phyloP scores from a whole-genome alignment of 2,888 invertebrate genomes.

The Listrodromus nycthemerus region DNA sequence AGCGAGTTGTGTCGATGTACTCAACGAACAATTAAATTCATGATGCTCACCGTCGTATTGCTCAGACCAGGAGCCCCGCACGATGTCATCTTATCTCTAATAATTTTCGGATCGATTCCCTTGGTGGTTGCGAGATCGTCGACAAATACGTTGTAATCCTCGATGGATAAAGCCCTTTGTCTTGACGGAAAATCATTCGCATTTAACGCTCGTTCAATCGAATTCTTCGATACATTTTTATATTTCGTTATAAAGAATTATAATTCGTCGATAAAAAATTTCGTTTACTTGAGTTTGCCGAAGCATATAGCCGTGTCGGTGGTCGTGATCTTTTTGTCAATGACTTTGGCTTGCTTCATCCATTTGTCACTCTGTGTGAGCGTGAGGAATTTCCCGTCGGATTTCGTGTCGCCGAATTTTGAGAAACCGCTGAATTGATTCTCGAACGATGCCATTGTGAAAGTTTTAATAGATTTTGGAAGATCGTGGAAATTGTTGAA shows the following conservation, averaged over 20 bases:
- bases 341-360: slow-evolving; percentile 85
- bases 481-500: not conserved
- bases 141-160: slow-evolving; percentile 83
- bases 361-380: slow-evolving; percentile 85
- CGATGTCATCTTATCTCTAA: slow-evolving; percentile 80
- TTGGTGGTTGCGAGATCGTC: slow-evolving; percentile 83
- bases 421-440: slow-evolving; percentile 78
- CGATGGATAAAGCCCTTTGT: slow-evolving; percentile 78
- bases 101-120: slow-evolving; percentile 80
- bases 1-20: not conserved
- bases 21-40: slow-evolving; percentile 1
- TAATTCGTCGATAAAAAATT: not conserved
- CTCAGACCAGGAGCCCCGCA: slow-evolving; percentile 81
- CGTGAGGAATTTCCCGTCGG: slow-evolving; percentile 83
- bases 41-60: slow-evolving; percentile 67
- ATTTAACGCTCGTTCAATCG: not conserved
- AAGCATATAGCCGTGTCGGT: slow-evolving; percentile 85
- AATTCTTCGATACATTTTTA: not conserved
- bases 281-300: slow-evolving; percentile 84
- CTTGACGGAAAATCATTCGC: slow-evolving; percentile 49
- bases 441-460: slow-evolving; percentile 68
- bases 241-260: not conserved
- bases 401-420: slow-evolving; percentile 84
- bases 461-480: not conserved
- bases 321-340: slow-evolving; percentile 84